Percentiles rank a stretch among this genome's conserved stretches.
phyloP scores from a whole-genome alignment of 2,888 invertebrate genomes.

The Beris morrisii region DNA sequence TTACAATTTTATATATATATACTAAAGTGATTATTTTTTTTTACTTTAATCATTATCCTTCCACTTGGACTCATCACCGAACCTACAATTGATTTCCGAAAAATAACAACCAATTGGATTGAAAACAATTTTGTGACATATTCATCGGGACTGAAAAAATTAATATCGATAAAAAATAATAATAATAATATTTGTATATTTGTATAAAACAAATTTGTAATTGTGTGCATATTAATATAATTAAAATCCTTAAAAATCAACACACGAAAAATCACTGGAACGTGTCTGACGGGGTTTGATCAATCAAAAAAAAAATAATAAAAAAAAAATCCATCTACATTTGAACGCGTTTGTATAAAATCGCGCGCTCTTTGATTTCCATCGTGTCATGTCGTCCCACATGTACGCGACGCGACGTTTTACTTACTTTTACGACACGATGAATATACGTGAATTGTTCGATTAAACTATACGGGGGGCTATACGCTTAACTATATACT shows the following conservation, averaged over 20 bases:
- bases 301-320: conserved; percentile 33
- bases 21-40: conserved; percentile 27
- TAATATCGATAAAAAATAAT: conserved; percentile 7
- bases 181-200: no score
- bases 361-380: conserved; percentile 37
- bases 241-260: conserved; percentile 27
- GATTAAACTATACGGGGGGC: conserved; percentile 20
- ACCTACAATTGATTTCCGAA: background rate
- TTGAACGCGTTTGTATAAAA: conserved; percentile 25
- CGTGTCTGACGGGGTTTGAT: conserved; percentile 29
- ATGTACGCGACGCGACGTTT: conserved; percentile 25
- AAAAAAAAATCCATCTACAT: conserved; percentile 15
- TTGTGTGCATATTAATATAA: conserved; percentile 2
- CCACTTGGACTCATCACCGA: conserved; percentile 12
- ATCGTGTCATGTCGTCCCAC: conserved; percentile 32
- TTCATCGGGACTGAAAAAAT: background rate
- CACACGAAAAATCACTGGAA: conserved; percentile 20
- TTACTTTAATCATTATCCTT: background rate
- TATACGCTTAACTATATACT: conserved; percentile 17
- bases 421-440: conserved; percentile 29
- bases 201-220: conserved; percentile 8
- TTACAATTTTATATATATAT: conserved; percentile 4
- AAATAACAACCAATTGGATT: background rate
- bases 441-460: conserved; percentile 32
- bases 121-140: background rate